phyloP scores from a whole-genome alignment of 2,888 invertebrate genomes.

The Zhengitettix transpicula region DNA sequence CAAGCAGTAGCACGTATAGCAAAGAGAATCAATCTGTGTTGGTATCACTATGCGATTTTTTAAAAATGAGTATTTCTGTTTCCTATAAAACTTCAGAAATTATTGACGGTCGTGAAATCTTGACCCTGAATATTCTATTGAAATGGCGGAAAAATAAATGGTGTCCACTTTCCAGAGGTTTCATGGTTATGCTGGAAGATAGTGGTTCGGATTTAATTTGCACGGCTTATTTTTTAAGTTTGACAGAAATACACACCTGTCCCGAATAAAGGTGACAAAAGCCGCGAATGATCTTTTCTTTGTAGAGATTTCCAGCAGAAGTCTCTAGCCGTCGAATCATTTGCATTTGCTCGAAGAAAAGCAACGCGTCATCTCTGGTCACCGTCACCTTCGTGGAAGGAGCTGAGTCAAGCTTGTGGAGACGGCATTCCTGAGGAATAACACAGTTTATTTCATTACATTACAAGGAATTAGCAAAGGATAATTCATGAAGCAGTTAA shows the following conservation, averaged over 20 bases:
- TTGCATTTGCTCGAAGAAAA: slow-evolving; percentile 62
- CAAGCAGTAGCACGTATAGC: too few relatives aligned
- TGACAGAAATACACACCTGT: slow-evolving; percentile 37
- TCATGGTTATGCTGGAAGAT: background rate
- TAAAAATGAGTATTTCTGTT: too few relatives aligned
- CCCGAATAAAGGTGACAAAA: slow-evolving; percentile 98
- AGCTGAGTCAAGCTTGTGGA: slow-evolving; percentile 77
- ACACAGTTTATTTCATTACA: too few relatives aligned
- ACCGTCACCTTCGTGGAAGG: slow-evolving; percentile 58
- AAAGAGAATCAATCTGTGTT: too few relatives aligned
- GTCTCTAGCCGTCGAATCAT: slow-evolving; percentile 87
- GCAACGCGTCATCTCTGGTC: slow-evolving; percentile 69
- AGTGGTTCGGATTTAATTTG: background rate
- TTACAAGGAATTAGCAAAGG: too few relatives aligned
- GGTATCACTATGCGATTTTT: too few relatives aligned
- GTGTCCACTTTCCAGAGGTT: background rate
- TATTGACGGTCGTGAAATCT: background rate
- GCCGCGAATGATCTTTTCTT: slow-evolving; percentile 87
- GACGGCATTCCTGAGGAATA: slow-evolving; percentile 41
- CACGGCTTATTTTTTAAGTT: background rate
- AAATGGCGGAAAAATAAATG: too few relatives aligned
- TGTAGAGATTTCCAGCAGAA: slow-evolving; percentile 85
- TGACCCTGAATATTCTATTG: too few relatives aligned
- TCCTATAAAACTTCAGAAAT: background rate
- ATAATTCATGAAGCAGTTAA: too few relatives aligned